phyloP scores from a whole-genome alignment of 2,113 vertebrate species.

The Apteryx mantelli region DNA sequence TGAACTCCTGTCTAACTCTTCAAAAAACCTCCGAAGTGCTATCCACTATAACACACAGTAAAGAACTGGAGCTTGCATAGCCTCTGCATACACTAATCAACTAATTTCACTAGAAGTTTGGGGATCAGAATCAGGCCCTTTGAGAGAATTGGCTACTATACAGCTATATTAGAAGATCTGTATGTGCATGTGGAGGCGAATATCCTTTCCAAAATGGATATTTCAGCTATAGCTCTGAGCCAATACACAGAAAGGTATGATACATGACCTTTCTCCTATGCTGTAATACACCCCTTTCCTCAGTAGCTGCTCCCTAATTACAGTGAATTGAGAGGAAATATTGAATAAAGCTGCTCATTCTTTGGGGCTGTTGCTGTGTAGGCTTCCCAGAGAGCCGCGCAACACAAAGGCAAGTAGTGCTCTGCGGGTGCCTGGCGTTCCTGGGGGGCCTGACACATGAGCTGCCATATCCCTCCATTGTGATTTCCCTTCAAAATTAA shows the following conservation, averaged over 20 bases:
- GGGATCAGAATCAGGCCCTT: background rate
- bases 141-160: background rate
- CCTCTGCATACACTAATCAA: background rate
- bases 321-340: slow-evolving; percentile 61
- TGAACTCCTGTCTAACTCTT: background rate
- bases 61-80: background rate
- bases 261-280: slow-evolving; percentile 50
- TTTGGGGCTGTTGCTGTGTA: background rate
- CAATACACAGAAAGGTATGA: background rate
- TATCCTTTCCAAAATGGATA: background rate
- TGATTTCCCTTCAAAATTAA: slow-evolving; percentile 26
- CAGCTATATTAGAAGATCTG: background rate
- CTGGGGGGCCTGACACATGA: background rate
- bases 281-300: slow-evolving; percentile 29
- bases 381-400: background rate
- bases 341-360: slow-evolving; percentile 20
- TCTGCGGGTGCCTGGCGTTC: background rate
- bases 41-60: background rate
- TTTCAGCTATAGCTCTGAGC: background rate
- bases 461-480: slow-evolving; percentile 55
- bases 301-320: background rate
- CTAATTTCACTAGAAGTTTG: background rate
- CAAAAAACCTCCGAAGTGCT: background rate
- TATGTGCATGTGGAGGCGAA: background rate
- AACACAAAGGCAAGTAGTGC: slow-evolving; percentile 14